A percentile compares a stretch with the other conserved stretches of the same genome.
Conservation (phyloP, 2,888 invertebrate species). For the Drosophila incognita region DNA sequence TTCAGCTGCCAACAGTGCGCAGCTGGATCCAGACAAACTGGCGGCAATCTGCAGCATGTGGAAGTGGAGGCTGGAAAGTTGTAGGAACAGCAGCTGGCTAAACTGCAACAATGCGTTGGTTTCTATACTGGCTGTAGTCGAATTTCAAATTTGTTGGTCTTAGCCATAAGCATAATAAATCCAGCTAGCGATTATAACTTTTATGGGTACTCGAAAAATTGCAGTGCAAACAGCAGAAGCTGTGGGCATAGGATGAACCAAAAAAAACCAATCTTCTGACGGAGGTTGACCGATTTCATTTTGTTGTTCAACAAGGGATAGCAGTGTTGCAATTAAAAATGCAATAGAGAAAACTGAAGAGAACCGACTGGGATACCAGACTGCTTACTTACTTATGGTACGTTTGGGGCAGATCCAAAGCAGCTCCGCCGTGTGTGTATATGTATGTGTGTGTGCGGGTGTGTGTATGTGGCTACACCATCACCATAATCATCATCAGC, state of each 20-base stretch:
- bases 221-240: constrained; percentile 19
- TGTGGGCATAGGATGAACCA: constrained; percentile 55
- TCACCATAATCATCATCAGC: constrained; percentile 44
- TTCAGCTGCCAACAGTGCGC: constrained; percentile 43
- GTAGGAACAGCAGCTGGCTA: background rate
- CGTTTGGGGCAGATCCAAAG: constrained; percentile 18
- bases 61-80: background rate
- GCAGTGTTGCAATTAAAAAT: constrained; percentile 43
- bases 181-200: constrained; percentile 44
- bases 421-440: constrained; percentile 3
- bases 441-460: constrained; percentile 18
- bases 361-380: constrained; percentile 36
- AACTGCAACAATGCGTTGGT: constrained; percentile 14
- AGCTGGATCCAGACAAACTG: constrained; percentile 53
- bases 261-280: constrained; percentile 1
- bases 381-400: constrained; percentile 40
- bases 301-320: constrained; percentile 10
- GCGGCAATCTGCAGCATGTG: constrained; percentile 26
- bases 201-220: constrained; percentile 39
- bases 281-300: constrained; percentile 20
- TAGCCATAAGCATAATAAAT: constrained; percentile 54
- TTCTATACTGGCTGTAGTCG: constrained; percentile 29
- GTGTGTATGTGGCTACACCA: constrained; percentile 27
- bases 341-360: constrained; percentile 12
- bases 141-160: constrained; percentile 63